Evolutionary conservation across 2,113 vertebrate species (phyloP).

Genomic region (Catharus bicknelli): DNA sequence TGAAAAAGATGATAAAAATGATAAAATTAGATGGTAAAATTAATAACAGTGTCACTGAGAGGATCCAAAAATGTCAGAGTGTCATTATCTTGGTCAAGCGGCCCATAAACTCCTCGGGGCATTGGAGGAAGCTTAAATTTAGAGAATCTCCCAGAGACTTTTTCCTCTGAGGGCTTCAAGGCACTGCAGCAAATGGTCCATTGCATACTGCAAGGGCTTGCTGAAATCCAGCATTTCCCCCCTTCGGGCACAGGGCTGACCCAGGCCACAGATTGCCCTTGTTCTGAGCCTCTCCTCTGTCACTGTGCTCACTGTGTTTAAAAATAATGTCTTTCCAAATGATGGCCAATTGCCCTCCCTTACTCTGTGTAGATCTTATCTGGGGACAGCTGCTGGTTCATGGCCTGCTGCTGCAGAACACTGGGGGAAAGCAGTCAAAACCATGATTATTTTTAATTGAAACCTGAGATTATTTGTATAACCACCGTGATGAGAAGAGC

Average conservation of each 20-base stretch:
- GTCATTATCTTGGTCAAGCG: constrained; percentile 44
- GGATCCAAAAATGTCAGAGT: constrained; percentile 11
- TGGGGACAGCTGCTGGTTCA: background rate
- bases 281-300: background rate
- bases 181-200: background rate
- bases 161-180: background rate
- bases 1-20: constrained; percentile 17
- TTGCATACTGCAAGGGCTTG: background rate
- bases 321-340: background rate
- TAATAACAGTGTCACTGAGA: constrained; percentile 4
- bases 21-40: constrained; percentile 25
- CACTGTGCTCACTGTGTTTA: background rate
- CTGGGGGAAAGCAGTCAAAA: background rate
- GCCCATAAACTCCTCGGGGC: background rate
- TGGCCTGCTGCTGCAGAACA: background rate
- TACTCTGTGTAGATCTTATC: background rate
- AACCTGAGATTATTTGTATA: background rate
- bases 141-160: background rate
- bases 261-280: background rate
- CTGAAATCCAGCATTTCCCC: background rate
- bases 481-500: background rate
- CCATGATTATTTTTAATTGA: background rate
- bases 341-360: background rate
- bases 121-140: background rate
- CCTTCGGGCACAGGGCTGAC: accelerated